Evolutionary conservation across 1,140 invertebrate species (phyloP).

Genomic region (Sesamia nonagrioides): DNA sequence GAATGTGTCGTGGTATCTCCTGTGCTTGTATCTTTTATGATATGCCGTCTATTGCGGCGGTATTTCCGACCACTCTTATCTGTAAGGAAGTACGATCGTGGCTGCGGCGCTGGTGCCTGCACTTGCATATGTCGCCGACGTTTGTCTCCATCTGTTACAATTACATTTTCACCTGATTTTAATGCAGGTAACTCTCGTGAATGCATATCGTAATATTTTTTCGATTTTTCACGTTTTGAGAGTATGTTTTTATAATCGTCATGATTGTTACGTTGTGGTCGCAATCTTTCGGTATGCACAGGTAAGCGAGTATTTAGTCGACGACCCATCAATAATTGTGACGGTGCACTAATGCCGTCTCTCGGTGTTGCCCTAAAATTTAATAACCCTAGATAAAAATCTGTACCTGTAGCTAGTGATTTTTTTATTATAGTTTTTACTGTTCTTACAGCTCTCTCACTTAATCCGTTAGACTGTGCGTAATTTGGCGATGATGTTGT

Average conservation of each 20-base stretch:
- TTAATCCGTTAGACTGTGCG: constrained; percentile 72
- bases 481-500: constrained; percentile 53
- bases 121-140: too few species aligned
- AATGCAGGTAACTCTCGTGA: neutral
- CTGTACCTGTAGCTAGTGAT: constrained; percentile 16
- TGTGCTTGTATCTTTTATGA: too few species aligned
- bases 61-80: neutral
- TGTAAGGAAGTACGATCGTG: neutral
- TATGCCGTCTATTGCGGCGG: neutral
- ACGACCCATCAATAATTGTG: constrained; percentile 40
- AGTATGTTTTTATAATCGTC: neutral
- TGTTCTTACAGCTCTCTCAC: constrained; percentile 49
- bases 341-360: constrained; percentile 33
- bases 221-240: too few species aligned
- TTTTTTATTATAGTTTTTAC: constrained; percentile 65
- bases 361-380: too few species aligned
- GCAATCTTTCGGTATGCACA: too few species aligned
- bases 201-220: too few species aligned
- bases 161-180: neutral
- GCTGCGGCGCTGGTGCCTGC: neutral
- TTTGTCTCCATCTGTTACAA: too few species aligned
- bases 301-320: too few species aligned
- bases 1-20: too few species aligned
- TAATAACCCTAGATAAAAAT: constrained; percentile 12
- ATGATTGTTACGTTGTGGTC: neutral